Conservation (phyloP, 2,888 invertebrate species). For the Anaspis maculata region DNA sequence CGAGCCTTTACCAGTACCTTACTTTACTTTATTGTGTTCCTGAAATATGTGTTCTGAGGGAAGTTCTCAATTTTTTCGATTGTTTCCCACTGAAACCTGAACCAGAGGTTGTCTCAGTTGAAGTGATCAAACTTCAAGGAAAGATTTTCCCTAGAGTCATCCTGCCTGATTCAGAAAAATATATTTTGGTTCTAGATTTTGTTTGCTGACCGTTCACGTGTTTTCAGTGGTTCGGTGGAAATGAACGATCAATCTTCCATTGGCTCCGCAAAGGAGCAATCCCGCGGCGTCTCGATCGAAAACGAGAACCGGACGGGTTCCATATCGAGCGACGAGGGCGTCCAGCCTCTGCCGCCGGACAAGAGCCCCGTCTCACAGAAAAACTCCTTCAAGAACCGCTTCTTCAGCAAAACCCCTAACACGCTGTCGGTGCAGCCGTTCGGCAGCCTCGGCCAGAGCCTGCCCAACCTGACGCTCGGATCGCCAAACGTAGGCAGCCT, state of each 20-base stretch:
- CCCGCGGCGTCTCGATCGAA: slow-evolving; percentile 53
- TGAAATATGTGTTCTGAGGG: neutral
- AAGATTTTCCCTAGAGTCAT: too few species aligned
- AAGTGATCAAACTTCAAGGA: too few species aligned
- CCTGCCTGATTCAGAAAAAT: too few species aligned
- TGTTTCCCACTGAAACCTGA: too few species aligned
- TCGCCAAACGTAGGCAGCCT: slow-evolving; percentile 39
- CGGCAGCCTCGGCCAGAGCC: slow-evolving; percentile 62
- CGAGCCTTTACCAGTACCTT: too few species aligned
- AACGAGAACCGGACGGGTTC: slow-evolving; percentile 56
- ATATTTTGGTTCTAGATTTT: too few species aligned
- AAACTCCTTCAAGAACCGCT: slow-evolving; percentile 37
- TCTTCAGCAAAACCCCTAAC: slow-evolving; percentile 51
- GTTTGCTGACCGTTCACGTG: too few species aligned
- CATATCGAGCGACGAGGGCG: slow-evolving; percentile 56
- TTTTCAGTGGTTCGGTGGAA: slow-evolving; percentile 54
- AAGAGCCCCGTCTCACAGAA: slow-evolving; percentile 41
- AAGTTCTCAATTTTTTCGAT: neutral
- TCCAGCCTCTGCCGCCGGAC: slow-evolving; percentile 41
- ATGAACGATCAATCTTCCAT: slow-evolving; percentile 53
- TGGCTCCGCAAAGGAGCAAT: slow-evolving; percentile 42
- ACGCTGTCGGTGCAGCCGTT: slow-evolving; percentile 67
- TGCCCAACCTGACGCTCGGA: slow-evolving; percentile 62
- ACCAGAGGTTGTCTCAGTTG: too few species aligned
- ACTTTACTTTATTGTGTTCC: neutral